A percentile compares a stretch with the other conserved stretches of the same genome.
Conservation (phyloP, 2,888 invertebrate genomes). For the Stenodema calcarata region DNA sequence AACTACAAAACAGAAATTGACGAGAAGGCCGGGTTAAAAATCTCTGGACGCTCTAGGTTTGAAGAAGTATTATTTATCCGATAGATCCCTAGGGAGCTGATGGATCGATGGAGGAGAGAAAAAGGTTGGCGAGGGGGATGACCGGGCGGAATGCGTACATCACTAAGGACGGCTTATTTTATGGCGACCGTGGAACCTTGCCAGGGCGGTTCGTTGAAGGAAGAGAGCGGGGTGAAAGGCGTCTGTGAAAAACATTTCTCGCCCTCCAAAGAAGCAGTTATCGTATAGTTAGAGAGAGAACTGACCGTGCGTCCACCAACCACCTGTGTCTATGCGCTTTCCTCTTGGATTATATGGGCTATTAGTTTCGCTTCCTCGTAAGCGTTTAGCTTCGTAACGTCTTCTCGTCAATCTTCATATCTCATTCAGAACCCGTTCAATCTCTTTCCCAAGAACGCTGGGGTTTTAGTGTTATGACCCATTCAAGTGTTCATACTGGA, state of each 20-base stretch:
- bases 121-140: not conserved
- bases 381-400: conserved; percentile 9
- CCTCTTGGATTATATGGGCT: conserved; percentile 4
- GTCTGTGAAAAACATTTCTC: conserved; percentile 1
- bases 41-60: not conserved
- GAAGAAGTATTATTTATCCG: not conserved
- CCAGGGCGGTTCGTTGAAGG: not conserved
- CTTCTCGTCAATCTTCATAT: conserved; percentile 26
- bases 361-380: conserved; percentile 7
- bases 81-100: not conserved
- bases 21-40: no score
- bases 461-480: not conserved
- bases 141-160: conserved; percentile 22
- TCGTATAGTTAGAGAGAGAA: not conserved
- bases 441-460: not conserved
- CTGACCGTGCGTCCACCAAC: not conserved
- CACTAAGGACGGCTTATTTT: conserved; percentile 25
- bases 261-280: not conserved
- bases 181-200: conserved; percentile 36
- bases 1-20: no score
- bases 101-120: conserved; percentile 2
- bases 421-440: not conserved
- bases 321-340: conserved; percentile 23
- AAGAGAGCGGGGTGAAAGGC: not conserved
- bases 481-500: not conserved